Evolutionary conservation across 2,888 invertebrate genomes (phyloP).

Genomic region (Arctia plantaginis): DNA sequence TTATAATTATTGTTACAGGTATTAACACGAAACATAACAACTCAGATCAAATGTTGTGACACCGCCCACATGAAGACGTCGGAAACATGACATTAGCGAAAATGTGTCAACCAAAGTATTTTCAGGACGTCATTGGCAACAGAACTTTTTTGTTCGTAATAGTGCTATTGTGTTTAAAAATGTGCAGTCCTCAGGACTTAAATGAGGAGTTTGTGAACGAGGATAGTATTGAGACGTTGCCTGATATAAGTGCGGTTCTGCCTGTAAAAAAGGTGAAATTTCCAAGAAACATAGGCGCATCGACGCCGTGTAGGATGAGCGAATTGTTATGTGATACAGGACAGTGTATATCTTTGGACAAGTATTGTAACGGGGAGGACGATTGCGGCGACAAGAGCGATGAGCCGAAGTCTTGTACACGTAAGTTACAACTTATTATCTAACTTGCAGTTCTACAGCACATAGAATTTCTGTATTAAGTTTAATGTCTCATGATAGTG

Average conservation of each 20-base stretch:
- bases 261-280: conserved; percentile 71
- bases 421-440: conserved; percentile 85
- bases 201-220: conserved; percentile 79
- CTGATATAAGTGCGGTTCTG: conserved; percentile 66
- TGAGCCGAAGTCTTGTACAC: conserved; percentile 91
- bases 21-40: conserved; percentile 39
- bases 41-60: conserved; percentile 70
- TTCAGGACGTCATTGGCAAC: conserved; percentile 70
- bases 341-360: conserved; percentile 90
- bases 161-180: conserved; percentile 76
- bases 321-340: conserved; percentile 88
- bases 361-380: conserved; percentile 91
- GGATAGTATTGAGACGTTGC: conserved; percentile 68
- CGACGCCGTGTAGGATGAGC: conserved; percentile 84
- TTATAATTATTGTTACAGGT: conserved; percentile 68
- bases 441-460: conserved; percentile 6
- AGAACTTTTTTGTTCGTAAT: conserved; percentile 80
- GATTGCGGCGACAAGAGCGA: conserved; percentile 93
- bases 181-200: conserved; percentile 81
- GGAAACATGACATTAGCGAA: conserved; percentile 52
- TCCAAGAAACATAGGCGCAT: conserved; percentile 61
- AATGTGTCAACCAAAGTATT: conserved; percentile 76
- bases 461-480: conserved; percentile 2
- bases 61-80: conserved; percentile 46
- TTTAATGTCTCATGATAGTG: not conserved